These are phyloP conservation scores for Antennarius striatus DNA, from an alignment of 2,113 vertebrate genomes.

Conservation along the genomic window DNA sequence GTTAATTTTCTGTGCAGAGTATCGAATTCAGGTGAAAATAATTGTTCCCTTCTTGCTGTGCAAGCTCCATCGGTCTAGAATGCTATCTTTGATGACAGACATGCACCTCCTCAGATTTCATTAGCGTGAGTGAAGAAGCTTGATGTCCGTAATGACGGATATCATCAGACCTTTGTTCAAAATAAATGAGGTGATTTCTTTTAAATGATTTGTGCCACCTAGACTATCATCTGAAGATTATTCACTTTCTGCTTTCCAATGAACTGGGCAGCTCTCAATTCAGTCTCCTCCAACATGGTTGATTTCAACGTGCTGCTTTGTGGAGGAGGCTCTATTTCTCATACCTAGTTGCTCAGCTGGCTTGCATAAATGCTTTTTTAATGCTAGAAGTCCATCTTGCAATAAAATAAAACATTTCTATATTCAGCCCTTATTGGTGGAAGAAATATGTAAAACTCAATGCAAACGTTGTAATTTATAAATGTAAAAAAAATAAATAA, in stretches of 20 bases:
- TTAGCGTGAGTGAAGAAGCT: conserved; percentile 43
- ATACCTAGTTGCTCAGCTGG: conserved; percentile 17
- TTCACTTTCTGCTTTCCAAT: conserved; percentile 36
- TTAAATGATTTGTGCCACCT: conserved; percentile 28
- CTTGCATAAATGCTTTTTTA: conserved; percentile 10
- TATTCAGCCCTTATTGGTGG: not conserved
- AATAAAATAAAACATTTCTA: not conserved
- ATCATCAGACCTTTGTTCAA: conserved; percentile 32
- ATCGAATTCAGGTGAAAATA: conserved; percentile 41
- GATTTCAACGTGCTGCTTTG: conserved; percentile 40
- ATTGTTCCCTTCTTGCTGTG: conserved; percentile 1
- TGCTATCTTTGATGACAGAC: conserved; percentile 21
- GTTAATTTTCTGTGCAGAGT: conserved; percentile 18
- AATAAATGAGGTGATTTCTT: conserved; percentile 26
- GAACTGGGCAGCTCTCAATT: conserved; percentile 32
- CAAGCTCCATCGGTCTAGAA: conserved; percentile 27
- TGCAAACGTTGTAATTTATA: not conserved
- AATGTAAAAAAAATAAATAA: not conserved
- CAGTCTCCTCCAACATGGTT: conserved; percentile 44
- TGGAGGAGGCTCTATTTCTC: conserved; percentile 37
- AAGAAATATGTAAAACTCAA: not conserved
- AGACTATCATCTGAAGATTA: conserved; percentile 34
- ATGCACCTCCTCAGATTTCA: conserved; percentile 42
- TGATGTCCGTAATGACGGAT: conserved; percentile 26
- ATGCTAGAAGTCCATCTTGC: not conserved